Percentiles rank a stretch among this genome's conserved stretches.
Conservation (phyloP, 2,888 invertebrate genomes). For the Pseudococcus longispinus region DNA sequence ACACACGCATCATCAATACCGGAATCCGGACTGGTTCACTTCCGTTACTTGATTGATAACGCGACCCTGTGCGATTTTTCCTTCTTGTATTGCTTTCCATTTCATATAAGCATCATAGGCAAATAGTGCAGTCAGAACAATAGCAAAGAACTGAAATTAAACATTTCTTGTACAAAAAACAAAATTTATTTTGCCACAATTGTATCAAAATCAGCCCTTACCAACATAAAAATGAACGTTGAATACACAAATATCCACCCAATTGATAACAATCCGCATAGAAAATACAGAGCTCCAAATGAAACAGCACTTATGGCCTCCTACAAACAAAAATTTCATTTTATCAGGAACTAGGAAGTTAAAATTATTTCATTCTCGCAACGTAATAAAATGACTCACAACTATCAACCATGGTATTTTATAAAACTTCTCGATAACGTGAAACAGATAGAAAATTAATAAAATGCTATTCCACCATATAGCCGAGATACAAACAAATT, state of each 20-base stretch:
- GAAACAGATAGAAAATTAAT: constrained; percentile 81
- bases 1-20: constrained; percentile 43
- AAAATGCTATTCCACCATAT: constrained; percentile 85
- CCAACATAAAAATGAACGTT: constrained; percentile 23
- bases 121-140: constrained; percentile 72
- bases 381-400: constrained; percentile 64
- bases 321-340: constrained; percentile 35
- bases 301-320: constrained; percentile 55
- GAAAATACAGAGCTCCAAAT: constrained; percentile 47
- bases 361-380: not conserved
- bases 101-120: constrained; percentile 82
- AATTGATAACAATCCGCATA: constrained; percentile 12
- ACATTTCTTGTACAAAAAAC: not conserved
- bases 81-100: constrained; percentile 71
- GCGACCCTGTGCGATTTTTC: constrained; percentile 77
- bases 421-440: constrained; percentile 83
- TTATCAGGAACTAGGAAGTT: not conserved
- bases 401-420: constrained; percentile 86
- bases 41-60: constrained; percentile 56
- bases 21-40: constrained; percentile 62
- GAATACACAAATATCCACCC: not conserved
- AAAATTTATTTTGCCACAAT: too few relatives aligned
- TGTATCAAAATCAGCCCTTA: not conserved
- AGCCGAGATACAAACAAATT: constrained; percentile 80
- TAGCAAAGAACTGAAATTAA: constrained; percentile 49